phyloP scores from a whole-genome alignment of 2,113 vertebrate species.

The Sclerurus mexicanus region DNA sequence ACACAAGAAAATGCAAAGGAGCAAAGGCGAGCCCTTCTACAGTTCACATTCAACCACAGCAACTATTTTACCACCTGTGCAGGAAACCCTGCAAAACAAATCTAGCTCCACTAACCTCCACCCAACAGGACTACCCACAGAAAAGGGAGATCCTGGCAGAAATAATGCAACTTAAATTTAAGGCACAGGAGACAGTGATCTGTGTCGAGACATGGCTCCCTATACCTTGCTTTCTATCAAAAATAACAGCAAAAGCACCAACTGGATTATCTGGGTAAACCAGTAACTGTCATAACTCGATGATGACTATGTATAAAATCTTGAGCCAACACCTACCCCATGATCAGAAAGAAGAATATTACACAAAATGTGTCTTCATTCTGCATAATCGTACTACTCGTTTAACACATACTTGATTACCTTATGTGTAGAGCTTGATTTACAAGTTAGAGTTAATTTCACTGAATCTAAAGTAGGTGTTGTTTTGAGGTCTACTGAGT shows the following conservation, averaged over 20 bases:
- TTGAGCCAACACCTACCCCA: neutral
- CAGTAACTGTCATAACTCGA: rapidly evolving
- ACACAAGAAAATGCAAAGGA: neutral
- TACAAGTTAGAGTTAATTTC: neutral
- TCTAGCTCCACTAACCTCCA: neutral
- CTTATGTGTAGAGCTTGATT: neutral
- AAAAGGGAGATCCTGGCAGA: neutral
- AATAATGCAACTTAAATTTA: neutral
- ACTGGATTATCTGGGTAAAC: neutral
- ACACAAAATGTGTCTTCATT: neutral
- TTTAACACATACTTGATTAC: neutral
- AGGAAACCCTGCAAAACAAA: neutral
- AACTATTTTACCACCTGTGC: neutral
- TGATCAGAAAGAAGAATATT: neutral
- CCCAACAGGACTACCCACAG: neutral
- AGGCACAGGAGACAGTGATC: neutral
- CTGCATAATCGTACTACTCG: neutral
- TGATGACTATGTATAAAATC: neutral
- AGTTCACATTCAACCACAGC: neutral
- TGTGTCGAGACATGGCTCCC: neutral
- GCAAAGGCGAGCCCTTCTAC: neutral
- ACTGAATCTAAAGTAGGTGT: neutral
- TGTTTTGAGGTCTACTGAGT: neutral
- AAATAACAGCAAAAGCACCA: neutral
- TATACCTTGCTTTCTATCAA: neutral